phyloP scores from a whole-genome alignment of 2,888 invertebrate species.

The Lepas anatifera region DNA sequence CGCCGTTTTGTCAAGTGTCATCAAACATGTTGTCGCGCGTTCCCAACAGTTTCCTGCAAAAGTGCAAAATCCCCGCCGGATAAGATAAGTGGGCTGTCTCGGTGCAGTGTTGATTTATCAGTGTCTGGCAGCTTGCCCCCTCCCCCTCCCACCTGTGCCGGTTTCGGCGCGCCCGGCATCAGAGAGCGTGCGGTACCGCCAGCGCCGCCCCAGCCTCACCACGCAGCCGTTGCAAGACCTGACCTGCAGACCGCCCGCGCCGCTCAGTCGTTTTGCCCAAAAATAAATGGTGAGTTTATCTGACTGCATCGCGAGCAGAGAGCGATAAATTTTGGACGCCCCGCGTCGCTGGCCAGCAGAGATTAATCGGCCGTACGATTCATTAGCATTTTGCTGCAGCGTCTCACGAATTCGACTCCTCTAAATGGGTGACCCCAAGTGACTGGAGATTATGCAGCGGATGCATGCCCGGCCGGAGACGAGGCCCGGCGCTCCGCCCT shows the following conservation, averaged over 20 bases:
- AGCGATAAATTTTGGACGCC: neutral
- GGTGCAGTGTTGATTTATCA: neutral
- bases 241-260: neutral
- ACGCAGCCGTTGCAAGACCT: neutral
- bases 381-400: slow-evolving; percentile 10
- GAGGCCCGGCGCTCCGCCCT: neutral
- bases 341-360: neutral
- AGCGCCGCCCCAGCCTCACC: too few species aligned
- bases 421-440: slow-evolving; percentile 2
- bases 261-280: neutral
- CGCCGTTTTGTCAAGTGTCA: neutral
- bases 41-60: neutral
- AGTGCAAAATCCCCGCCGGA: neutral
- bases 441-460: slow-evolving; percentile 1
- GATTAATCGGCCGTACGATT: neutral
- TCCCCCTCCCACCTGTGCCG: neutral
- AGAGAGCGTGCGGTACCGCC: too few species aligned
- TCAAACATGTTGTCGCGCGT: neutral
- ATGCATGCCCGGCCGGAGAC: neutral
- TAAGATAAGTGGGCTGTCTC: neutral
- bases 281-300: slow-evolving; percentile 8
- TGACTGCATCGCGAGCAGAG: neutral
- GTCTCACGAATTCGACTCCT: slow-evolving; percentile 8
- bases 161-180: too few species aligned
- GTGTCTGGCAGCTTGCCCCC: neutral